Base-by-base conservation (phyloP, 2,797 vertebrate genomes). In the Acipenser oxyrinchus region DNA sequence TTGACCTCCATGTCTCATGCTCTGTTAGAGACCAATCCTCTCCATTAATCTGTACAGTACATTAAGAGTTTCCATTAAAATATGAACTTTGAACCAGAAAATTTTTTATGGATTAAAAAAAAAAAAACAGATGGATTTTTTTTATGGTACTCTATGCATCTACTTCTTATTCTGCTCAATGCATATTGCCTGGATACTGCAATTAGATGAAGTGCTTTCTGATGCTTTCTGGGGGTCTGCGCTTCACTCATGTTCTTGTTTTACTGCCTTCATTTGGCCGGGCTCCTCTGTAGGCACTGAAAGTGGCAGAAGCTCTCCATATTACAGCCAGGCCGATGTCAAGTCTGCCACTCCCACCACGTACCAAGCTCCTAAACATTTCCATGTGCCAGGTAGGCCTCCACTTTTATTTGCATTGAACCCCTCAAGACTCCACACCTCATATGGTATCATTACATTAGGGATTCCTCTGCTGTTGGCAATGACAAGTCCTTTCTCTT, bases 351-450 rank as follows among this genome's bases (percentile, higher is more conserved):
- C 94, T 79, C 94, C 96, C 70, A 97, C 95, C 88, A 93, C 92
- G 86, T 95, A 92, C 90, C 95, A 98, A 89, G 93, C 92, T 68
- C 96, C 96, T 83, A 98, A 94, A 90, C 96, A 98, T 91, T 99
- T 99, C 89, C 96, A 98, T 91, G 92, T 99, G 80, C 96, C 96
- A 97, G 96, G 96, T 99, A 98, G 92, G 93, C 71, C 70, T 83
- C 69, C 76, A 66, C 67, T 70, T 67, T 80, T 79, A 77, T 76
- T 75, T 70, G 68, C 74, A 58, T 68, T 75, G 74, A 76, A 72
- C 48, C 66, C 75, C 73, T 64, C 51, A 50, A 37, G 4, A 2
- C 55, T 49, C 64, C 37, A 59, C 53, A 60, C 53, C 6, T 7
- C 13, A 9, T 23, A 11, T 11, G 49, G 48, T 49, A 50, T 4